These are phyloP conservation scores for Nothura maculosa DNA, from an alignment of 2,797 vertebrate genomes.

Conservation along the genomic window DNA sequence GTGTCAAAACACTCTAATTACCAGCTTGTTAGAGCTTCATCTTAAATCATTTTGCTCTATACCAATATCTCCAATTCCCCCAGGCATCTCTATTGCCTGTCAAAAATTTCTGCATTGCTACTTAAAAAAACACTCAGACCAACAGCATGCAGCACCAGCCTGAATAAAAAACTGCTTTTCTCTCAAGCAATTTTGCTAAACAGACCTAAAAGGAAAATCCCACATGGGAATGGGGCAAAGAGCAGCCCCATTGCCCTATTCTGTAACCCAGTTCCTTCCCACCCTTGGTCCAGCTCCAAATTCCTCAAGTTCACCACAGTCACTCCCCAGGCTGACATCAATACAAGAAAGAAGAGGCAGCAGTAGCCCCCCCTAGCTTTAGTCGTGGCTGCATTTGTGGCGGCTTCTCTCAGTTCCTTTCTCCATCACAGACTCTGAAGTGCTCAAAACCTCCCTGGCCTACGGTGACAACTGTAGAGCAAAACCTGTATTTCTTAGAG, in stretches of 20 bases:
- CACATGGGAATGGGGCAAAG: neutral
- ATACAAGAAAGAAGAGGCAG: neutral
- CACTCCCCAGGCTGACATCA: neutral
- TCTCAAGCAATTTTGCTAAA: conserved; percentile 5
- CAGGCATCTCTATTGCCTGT: conserved; percentile 49
- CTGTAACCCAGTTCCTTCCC: neutral
- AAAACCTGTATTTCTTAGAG: neutral
- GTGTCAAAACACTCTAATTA: conserved; percentile 45
- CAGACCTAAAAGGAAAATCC: neutral
- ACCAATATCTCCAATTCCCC: conserved; percentile 25
- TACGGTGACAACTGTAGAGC: neutral
- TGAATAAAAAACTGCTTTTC: conserved; percentile 45
- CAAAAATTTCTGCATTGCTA: conserved; percentile 33
- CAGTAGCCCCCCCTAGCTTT: neutral
- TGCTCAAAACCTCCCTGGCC: neutral
- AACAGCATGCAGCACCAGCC: neutral
- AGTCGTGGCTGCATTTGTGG: neutral
- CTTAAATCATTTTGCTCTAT: neutral
- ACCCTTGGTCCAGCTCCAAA: neutral
- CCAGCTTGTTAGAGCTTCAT: neutral
- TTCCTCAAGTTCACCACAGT: neutral
- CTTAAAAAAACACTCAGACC: neutral
- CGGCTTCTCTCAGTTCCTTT: neutral
- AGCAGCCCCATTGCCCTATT: neutral
- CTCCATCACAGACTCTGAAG: neutral